Base-by-base conservation (phyloP, 1,140 invertebrate species). In the Hypothenemus hampei region DNA sequence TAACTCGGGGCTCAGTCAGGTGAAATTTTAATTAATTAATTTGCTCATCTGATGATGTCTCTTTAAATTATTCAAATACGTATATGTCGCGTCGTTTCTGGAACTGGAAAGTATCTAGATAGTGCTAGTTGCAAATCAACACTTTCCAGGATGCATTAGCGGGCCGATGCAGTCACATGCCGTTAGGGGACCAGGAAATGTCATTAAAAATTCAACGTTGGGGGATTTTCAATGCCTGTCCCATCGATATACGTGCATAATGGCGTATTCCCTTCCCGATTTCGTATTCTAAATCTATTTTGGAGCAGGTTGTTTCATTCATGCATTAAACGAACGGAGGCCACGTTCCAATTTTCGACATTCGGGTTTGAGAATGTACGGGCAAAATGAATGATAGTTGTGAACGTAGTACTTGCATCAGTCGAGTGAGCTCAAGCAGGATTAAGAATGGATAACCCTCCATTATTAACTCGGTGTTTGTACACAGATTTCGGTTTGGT, bases 211-310 rank as follows among this genome's bases (percentile, higher is more conserved):
- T 56, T 31, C 44, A n/a, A 56, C 33, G 40, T 29, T 31, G 4
- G 41, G 53, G 44, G 53, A 46, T 29, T 56, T 47, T 56, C 15
- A 8, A 31, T 31, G 40, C 53, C 53, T n/a, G n/a, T 45, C 45
- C 53, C 33, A 56, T 56, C 53, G 53, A 56, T 56, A 56, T 39
- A 39, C 44, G 44, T n/a, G n/a, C n/a, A n/a, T 56, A 56, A 56
- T 56, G 53, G 33, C 35, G 29, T n/a, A n/a, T 45, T 56, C 36
- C 21, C 31, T 39, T 13, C 40, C 22, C n/a, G n/a, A 22, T 29
- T 54, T 45, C 53, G 53, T 56, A 56, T 56, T 56, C 53, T 56
- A 56, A 56, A 56, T 56, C 53, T 47, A 56, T 56, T 56, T 56
- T 56, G 39, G 53, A 35, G 43, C 23, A 35, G 51, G 33, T 53